Evolutionary conservation across 2,888 invertebrate genomes (phyloP).

Genomic region (Desoria tigrina): DNA sequence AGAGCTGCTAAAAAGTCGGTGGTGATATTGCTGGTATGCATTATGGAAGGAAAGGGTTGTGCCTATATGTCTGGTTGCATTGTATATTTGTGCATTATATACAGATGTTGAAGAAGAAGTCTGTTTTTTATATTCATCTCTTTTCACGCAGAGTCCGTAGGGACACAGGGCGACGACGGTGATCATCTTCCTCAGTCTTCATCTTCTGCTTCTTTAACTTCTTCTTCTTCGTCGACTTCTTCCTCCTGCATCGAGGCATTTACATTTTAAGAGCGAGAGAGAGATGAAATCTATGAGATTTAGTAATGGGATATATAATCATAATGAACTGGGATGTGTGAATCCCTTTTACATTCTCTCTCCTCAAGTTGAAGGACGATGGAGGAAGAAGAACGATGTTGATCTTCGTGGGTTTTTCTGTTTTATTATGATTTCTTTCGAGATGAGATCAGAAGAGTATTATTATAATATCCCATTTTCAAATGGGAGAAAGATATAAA

Average conservation of each 20-base stretch:
- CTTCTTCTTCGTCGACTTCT: constrained; percentile 7
- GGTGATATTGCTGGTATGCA: neutral
- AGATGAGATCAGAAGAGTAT: constrained; percentile 12
- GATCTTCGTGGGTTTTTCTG: constrained; percentile 9
- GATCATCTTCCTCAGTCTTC: constrained; percentile 15
- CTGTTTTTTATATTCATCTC: constrained; percentile 20
- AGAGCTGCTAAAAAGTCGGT: constrained; percentile 2
- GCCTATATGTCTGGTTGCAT: constrained; percentile 13
- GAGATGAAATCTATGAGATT: neutral
- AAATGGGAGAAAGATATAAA: no score
- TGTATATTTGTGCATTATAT: constrained; percentile 1
- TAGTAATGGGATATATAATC: neutral
- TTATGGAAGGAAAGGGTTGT: constrained; percentile 8
- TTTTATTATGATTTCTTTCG: constrained; percentile 14
- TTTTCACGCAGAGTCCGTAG: constrained; percentile 18
- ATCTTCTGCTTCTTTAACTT: neutral
- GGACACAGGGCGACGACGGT: constrained; percentile 17
- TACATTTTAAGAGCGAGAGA: neutral
- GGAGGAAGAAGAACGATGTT: neutral
- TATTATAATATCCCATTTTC: no score
- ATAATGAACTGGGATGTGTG: neutral
- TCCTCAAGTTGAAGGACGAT: constrained; percentile 12
- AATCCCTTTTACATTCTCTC: constrained; percentile 3
- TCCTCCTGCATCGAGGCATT: neutral
- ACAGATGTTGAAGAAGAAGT: constrained; percentile 7